phyloP scores from a whole-genome alignment of 2,888 invertebrate genomes.

The Eurois occulta region DNA sequence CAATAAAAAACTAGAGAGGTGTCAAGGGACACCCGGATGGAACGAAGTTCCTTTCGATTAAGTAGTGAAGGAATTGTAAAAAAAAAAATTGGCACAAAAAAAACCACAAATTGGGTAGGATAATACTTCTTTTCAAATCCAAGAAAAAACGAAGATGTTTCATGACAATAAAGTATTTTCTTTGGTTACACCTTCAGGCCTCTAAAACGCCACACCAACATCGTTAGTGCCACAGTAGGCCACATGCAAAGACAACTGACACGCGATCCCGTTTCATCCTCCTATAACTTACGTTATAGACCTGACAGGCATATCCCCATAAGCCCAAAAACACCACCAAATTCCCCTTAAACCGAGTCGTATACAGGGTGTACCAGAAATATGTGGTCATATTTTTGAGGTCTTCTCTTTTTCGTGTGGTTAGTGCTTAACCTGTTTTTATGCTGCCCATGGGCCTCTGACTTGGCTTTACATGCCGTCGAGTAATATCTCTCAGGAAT shows the following conservation, averaged over 20 bases:
- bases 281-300: conserved; percentile 44
- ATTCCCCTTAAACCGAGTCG: conserved; percentile 33
- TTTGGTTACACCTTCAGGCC: no score
- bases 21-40: no score
- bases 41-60: no score
- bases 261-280: conserved; percentile 31
- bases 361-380: conserved; percentile 9
- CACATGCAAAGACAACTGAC: conserved; percentile 24
- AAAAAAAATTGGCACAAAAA: no score
- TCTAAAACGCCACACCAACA: background rate
- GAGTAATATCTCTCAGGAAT: no score
- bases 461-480: no score
- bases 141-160: background rate
- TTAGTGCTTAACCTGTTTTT: no score
- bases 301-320: conserved; percentile 48
- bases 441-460: no score
- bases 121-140: background rate
- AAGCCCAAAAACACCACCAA: conserved; percentile 63
- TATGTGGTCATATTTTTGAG: background rate
- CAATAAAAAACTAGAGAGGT: no score
- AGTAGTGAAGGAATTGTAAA: no score
- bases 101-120: no score
- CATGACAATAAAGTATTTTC: no score
- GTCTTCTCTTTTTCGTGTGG: background rate
- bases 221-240: background rate